phyloP scores from a whole-genome alignment of 2,888 invertebrate genomes.

The Thecocarcelia acutangulata region DNA sequence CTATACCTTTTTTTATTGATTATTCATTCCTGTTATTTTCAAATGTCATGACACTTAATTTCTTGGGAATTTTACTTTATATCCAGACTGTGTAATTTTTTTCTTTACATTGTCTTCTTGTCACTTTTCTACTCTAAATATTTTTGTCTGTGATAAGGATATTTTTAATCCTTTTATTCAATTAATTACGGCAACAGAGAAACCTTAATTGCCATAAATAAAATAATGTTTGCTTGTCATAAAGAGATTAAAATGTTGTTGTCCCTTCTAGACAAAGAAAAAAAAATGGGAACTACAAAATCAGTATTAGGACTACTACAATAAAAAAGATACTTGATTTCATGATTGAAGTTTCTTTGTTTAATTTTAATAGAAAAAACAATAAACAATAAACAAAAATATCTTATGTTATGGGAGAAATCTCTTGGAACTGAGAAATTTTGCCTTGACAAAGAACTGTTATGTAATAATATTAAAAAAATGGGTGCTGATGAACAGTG shows the following conservation, averaged over 20 bases:
- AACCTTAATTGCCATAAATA: constrained; percentile 43
- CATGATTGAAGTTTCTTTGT: no score
- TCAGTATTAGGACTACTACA: not conserved
- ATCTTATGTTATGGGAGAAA: no score
- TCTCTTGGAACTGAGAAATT: no score
- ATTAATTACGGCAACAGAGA: constrained; percentile 48
- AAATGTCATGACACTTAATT: constrained; percentile 34
- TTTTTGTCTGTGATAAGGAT: constrained; percentile 13
- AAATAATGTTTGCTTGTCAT: constrained; percentile 22
- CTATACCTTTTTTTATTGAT: not conserved
- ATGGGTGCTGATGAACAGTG: no score
- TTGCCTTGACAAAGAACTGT: no score
- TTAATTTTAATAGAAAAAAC: no score
- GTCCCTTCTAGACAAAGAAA: not conserved
- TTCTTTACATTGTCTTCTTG: not conserved
- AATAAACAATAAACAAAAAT: no score
- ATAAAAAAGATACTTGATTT: not conserved
- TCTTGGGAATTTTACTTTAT: constrained; percentile 14
- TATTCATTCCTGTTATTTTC: not conserved
- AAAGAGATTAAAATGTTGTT: constrained; percentile 39
- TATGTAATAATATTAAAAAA: no score
- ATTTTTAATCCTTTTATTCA: constrained; percentile 46
- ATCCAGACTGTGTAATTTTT: not conserved
- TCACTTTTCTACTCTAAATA: not conserved
- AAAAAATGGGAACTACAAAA: not conserved